A percentile compares a stretch with the other conserved stretches of the same genome.
Conservation (phyloP, 2,113 vertebrate genomes). For the Actinemys pallida region DNA sequence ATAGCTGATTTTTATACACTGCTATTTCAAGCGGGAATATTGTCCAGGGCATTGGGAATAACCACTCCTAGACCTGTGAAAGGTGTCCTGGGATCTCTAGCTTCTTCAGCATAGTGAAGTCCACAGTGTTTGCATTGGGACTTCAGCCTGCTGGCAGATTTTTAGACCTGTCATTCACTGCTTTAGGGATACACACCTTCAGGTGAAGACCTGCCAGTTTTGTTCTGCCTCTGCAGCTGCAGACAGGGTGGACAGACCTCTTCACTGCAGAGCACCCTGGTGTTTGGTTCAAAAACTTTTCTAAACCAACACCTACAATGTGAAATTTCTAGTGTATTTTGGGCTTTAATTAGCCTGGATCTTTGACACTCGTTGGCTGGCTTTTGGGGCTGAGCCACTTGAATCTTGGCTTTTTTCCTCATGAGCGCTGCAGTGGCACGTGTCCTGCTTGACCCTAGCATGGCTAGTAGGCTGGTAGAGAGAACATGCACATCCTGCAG, state of each 20-base stretch:
- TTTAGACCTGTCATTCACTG: neutral
- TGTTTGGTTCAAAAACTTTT: neutral
- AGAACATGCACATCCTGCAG: neutral
- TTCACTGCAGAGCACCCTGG: neutral
- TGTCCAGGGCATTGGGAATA: rapidly evolving
- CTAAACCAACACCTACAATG: too few relatives aligned
- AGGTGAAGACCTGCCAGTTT: too few relatives aligned
- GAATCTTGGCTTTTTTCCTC: neutral
- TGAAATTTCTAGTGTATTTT: neutral
- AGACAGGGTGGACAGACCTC: too few relatives aligned
- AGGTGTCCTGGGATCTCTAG: neutral
- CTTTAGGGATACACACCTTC: neutral
- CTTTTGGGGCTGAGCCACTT: neutral
- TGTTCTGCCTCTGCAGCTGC: too few relatives aligned
- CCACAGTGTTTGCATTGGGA: neutral
- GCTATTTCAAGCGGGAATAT: rapidly evolving
- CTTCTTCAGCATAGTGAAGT: neutral
- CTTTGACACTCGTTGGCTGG: neutral
- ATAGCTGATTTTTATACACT: rapidly evolving
- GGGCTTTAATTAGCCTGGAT: neutral
- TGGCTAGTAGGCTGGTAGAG: neutral
- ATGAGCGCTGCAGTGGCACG: neutral
- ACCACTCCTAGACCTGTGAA: neutral
- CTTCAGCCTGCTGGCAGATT: neutral
- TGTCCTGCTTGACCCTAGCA: neutral